Evolutionary conservation across 1,140 invertebrate species (phyloP).

Genomic region (Brachionus paranguensis): DNA sequence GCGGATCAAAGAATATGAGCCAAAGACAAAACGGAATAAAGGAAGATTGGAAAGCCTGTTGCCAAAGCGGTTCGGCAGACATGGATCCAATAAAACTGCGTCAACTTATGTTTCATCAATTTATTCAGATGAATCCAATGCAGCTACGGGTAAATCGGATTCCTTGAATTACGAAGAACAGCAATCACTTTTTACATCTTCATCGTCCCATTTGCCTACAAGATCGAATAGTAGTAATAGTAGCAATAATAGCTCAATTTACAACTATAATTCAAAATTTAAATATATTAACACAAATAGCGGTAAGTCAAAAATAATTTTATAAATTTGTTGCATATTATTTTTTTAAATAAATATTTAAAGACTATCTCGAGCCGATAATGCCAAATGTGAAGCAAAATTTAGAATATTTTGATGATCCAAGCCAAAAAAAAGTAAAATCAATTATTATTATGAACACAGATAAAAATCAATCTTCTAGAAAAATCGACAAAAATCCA

Average conservation of each 20-base stretch:
- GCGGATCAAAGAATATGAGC: background rate
- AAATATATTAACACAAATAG: background rate
- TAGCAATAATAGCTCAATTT: background rate
- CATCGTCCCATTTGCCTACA: background rate
- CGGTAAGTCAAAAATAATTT: background rate
- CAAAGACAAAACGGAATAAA: background rate
- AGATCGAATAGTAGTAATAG: background rate
- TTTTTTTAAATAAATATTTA: background rate
- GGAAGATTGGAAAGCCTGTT: background rate
- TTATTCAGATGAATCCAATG: background rate
- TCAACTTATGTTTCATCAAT: slow-evolving; percentile 17
- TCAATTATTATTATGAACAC: background rate
- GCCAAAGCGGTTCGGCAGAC: background rate
- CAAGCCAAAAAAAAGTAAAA: background rate
- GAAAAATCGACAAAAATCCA: background rate
- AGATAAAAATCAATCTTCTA: background rate
- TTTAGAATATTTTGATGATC: slow-evolving; percentile 13
- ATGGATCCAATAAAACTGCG: background rate
- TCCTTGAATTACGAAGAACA: slow-evolving; percentile 2
- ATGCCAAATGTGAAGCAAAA: slow-evolving; percentile 14
- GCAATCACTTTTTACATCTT: background rate
- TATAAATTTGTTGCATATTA: background rate
- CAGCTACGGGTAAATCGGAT: background rate
- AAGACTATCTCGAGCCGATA: slow-evolving; percentile 20
- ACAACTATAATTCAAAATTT: slow-evolving; percentile 16